Conservation (phyloP, 1,140 invertebrate species). For the Amphibalanus amphitrite region DNA sequence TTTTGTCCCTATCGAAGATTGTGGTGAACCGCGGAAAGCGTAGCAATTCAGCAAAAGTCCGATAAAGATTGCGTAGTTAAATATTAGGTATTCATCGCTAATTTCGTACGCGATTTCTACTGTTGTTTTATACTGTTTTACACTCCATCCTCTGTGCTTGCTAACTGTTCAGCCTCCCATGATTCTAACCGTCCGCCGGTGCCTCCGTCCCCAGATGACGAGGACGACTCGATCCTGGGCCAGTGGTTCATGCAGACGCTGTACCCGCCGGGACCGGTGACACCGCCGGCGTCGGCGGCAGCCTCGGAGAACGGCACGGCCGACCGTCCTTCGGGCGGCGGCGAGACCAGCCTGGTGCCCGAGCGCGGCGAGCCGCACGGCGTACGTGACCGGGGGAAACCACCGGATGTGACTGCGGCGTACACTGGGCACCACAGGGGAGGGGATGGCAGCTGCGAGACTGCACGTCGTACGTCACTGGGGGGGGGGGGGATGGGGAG, state of each 20-base stretch:
- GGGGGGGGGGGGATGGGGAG: too few relatives aligned
- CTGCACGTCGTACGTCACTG: too few relatives aligned
- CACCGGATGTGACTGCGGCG: too few relatives aligned
- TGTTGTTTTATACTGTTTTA: background rate
- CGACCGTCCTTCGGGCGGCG: constrained; percentile 21
- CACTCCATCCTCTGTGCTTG: too few relatives aligned
- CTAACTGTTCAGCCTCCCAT: too few relatives aligned
- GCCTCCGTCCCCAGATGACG: constrained; percentile 36
- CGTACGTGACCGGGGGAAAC: constrained; percentile 33
- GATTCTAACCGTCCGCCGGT: too few relatives aligned
- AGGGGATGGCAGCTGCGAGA: background rate
- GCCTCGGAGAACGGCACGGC: constrained; percentile 28
- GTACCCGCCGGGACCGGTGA: constrained; percentile 44
- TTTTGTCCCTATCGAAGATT: too few relatives aligned
- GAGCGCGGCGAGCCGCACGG: constrained; percentile 80
- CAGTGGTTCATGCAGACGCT: constrained; percentile 84
- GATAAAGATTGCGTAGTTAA: constrained; percentile 8
- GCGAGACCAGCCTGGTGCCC: constrained; percentile 45
- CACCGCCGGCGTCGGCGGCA: constrained; percentile 20
- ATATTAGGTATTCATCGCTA: background rate
- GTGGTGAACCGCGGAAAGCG: too few relatives aligned
- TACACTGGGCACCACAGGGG: background rate
- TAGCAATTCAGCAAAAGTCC: background rate
- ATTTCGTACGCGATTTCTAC: background rate
- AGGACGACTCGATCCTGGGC: constrained; percentile 77